phyloP scores from a whole-genome alignment of 2,888 invertebrate species.

The Tetragonula carbonaria region DNA sequence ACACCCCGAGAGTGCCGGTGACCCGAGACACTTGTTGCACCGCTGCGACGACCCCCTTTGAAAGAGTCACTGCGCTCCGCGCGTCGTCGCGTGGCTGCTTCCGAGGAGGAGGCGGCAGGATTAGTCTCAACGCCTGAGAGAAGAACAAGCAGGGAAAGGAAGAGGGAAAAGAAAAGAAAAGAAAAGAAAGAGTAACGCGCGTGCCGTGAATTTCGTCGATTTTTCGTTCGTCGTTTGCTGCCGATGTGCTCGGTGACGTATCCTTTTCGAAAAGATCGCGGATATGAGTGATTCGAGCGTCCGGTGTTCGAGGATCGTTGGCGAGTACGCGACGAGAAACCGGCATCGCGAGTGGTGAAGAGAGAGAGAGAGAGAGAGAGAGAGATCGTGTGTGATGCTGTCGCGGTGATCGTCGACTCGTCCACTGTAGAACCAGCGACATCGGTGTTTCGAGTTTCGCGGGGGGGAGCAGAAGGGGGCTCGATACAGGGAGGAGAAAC shows the following conservation, averaged over 20 bases:
- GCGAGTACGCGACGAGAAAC: conserved; percentile 23
- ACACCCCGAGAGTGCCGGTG: conserved; percentile 52
- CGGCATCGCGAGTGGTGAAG: neutral
- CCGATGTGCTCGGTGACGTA: conserved; percentile 9
- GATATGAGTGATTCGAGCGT: neutral
- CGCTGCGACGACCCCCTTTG: conserved; percentile 41
- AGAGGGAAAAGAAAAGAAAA: neutral
- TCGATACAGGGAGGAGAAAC: conserved; percentile 21
- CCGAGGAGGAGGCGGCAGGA: conserved; percentile 11
- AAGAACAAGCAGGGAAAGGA: neutral
- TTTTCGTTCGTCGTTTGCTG: neutral
- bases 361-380: too few relatives aligned
- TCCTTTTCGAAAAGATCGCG: conserved; percentile 9
- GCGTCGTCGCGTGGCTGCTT: neutral
- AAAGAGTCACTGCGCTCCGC: conserved; percentile 42
- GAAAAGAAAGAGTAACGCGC: neutral
- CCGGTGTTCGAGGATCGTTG: neutral
- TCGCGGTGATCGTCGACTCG: conserved; percentile 21
- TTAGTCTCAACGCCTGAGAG: conserved; percentile 5
- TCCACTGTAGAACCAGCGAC: neutral
- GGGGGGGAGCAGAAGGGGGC: neutral
- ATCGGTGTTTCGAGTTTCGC: neutral
- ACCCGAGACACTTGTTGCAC: conserved; percentile 68
- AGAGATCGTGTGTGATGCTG: conserved; percentile 42
- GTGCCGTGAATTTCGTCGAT: conserved; percentile 28